These are phyloP conservation scores for Melieria crassipennis DNA, from an alignment of 2,888 invertebrate species.

Conservation along the genomic window DNA sequence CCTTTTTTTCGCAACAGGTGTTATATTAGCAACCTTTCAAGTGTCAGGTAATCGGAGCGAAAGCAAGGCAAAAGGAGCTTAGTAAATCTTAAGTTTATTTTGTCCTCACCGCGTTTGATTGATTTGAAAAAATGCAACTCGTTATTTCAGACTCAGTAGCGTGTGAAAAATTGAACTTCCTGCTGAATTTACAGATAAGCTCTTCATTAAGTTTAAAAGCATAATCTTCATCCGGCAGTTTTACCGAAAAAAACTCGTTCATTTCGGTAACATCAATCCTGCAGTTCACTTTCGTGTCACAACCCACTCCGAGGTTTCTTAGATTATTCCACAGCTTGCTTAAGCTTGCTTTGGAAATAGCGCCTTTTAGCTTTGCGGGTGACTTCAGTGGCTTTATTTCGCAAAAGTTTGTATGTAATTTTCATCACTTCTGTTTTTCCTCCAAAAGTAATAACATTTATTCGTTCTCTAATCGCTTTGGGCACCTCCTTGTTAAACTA, in stretches of 20 bases:
- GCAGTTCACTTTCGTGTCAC: not conserved
- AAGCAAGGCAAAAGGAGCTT: slow-evolving; percentile 10
- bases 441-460: not conserved
- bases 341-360: not conserved
- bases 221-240: not conserved
- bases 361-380: not conserved
- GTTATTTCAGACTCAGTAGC: not conserved
- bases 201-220: not conserved
- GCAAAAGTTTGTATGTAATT: not conserved
- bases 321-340: slow-evolving; percentile 8
- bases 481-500: slow-evolving; percentile 4
- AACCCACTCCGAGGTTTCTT: slow-evolving; percentile 3
- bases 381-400: not conserved
- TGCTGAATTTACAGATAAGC: not conserved
- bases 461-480: slow-evolving; percentile 1
- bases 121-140: not conserved
- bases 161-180: not conserved
- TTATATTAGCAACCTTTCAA: too few species aligned
- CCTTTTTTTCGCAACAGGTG: slow-evolving; percentile 8
- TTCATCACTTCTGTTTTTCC: slow-evolving; percentile 1
- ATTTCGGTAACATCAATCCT: not conserved
- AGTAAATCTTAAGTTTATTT: slow-evolving; percentile 4
- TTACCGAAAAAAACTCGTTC: slow-evolving; percentile 6
- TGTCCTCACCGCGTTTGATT: not conserved
- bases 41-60: slow-evolving; percentile 1